Evolutionary conservation across 2,113 vertebrate genomes (phyloP), one percentile per base, ranked within the genome.

Genomic region (Panthera uncia): DNA sequence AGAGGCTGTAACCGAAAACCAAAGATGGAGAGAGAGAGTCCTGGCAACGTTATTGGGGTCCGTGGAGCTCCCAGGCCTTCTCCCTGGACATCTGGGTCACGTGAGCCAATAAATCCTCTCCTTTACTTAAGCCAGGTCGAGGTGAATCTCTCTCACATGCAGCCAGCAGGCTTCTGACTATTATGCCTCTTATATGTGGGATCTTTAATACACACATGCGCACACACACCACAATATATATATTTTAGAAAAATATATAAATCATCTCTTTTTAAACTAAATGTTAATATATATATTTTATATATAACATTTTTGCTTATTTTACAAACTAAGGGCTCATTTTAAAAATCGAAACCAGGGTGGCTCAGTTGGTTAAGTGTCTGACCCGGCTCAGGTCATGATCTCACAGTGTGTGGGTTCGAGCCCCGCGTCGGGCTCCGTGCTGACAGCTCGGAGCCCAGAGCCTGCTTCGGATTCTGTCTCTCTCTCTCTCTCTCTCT

Each of bases 241-340:
- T 23, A 3, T 61, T 25, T 23, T 9, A 61, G 57, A 61, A 61
- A 61, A 61, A 8, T 25, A 23, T 61, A 23, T 61, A 61, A 25
- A 61, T 61, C 55, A 19, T 4, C 4, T 52, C 18, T 63, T 27
- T 12, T 63, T 63, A 63, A 68, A 68, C 66, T 33, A 33, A 33
- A 68, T 68, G 31, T 3, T 18, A 66, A 66, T 66, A 16, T 69
- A 65, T 71, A 21, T 36, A 10, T 61, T 61, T 61, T 8, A 71
- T 71, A 71, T 21, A 36, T 71, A 89, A 33, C 21, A 66, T 83
- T 87, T 89, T 33, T 45, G 36, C 33, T 74, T 86, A 8, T 65
- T 93, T 89, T 91, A 65, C 27, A 82, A 93, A 92, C 52, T 81
- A 41, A 19, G 29, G 65, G 36, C 57, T 96, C 55, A 13, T 93